Percentiles rank a stretch among this genome's conserved stretches.
phyloP scores from a whole-genome alignment of 2,113 vertebrate species.

The Poeciliopsis occidentalis region DNA sequence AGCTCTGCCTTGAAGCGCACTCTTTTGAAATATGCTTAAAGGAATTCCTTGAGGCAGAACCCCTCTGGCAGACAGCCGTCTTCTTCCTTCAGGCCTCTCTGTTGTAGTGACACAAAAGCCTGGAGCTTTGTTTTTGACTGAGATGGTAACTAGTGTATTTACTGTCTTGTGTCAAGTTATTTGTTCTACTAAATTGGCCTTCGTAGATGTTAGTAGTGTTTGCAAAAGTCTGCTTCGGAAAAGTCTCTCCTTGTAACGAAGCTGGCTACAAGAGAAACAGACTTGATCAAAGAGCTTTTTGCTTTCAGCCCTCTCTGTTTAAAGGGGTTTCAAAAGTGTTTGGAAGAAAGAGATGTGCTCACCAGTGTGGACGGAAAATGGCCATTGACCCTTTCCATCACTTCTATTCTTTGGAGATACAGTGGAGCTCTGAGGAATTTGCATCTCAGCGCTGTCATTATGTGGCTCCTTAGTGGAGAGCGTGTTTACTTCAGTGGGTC shows the following conservation, averaged over 20 bases:
- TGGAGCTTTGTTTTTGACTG: conserved; percentile 57
- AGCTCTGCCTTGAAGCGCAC: conserved; percentile 40
- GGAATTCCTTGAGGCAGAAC: conserved; percentile 63
- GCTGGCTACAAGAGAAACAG: conserved; percentile 16
- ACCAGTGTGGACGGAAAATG: conserved; percentile 93
- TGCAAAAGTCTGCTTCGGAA: conserved; percentile 16
- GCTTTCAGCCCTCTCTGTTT: not conserved
- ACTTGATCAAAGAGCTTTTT: not conserved
- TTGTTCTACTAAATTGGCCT: conserved; percentile 47
- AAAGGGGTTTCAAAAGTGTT: not conserved
- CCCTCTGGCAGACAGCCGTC: conserved; percentile 47
- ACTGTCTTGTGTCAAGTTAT: conserved; percentile 58
- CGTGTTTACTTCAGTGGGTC: conserved; percentile 51
- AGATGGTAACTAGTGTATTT: conserved; percentile 44
- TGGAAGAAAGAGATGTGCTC: conserved; percentile 56
- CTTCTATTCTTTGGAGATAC: conserved; percentile 58
- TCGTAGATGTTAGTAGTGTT: conserved; percentile 25
- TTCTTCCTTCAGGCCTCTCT: conserved; percentile 63
- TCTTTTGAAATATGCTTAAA: conserved; percentile 45
- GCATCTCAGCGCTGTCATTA: conserved; percentile 78
- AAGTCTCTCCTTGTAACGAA: conserved; percentile 11
- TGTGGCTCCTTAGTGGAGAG: conserved; percentile 82
- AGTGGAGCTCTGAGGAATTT: conserved; percentile 81
- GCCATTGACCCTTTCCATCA: conserved; percentile 74
- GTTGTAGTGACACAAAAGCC: conserved; percentile 60